Conservation (phyloP, 2,113 vertebrate species). For the Passer montanus region DNA sequence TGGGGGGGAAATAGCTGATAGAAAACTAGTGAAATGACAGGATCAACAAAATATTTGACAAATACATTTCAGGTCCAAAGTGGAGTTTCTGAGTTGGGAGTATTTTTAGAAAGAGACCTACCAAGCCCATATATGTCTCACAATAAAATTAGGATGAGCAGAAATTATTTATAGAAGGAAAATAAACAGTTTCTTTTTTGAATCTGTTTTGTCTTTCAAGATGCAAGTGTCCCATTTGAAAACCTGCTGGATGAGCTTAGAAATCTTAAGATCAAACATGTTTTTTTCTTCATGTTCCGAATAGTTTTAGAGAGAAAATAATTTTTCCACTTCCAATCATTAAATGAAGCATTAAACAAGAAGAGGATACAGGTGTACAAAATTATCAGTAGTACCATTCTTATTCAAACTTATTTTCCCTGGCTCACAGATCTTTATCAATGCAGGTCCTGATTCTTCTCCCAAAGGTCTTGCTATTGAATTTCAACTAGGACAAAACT, state of each 20-base stretch:
- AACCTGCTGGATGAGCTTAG: not conserved
- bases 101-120: not conserved
- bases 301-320: not conserved
- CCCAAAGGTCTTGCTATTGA: not conserved
- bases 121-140: not conserved
- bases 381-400: not conserved
- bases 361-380: not conserved
- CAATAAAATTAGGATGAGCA: not conserved
- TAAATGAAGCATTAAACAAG: not conserved
- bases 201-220: not conserved
- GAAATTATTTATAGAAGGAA: not conserved
- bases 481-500: slow-evolving; percentile 26
- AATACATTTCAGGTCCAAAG: not conserved
- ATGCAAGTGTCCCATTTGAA: not conserved
- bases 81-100: not conserved
- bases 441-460: not conserved
- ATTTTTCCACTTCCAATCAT: not conserved
- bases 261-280: not conserved
- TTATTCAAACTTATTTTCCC: slow-evolving; percentile 1
- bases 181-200: not conserved
- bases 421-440: not conserved
- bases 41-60: not conserved
- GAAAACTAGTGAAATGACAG: not conserved
- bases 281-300: not conserved
- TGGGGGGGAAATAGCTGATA: not conserved